phyloP scores from a whole-genome alignment of 2,113 vertebrate species.

The Hemiscyllium ocellatum region DNA sequence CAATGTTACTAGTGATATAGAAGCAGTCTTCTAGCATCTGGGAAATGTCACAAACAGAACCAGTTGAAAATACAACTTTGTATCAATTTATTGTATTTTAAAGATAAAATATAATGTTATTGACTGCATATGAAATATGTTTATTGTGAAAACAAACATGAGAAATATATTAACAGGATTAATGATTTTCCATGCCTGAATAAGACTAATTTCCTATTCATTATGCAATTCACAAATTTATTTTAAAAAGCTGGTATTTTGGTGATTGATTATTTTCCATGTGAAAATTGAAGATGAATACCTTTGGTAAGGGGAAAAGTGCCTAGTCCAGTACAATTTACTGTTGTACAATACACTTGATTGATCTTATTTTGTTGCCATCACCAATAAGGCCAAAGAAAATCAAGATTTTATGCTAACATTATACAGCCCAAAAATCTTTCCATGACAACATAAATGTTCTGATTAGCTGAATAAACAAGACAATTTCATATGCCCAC shows the following conservation, averaged over 20 bases:
- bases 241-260: not conserved
- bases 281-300: not conserved
- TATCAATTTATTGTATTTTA: too few relatives aligned
- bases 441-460: not conserved
- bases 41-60: not conserved
- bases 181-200: not conserved
- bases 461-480: not conserved
- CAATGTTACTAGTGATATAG: too few relatives aligned
- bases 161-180: too few relatives aligned
- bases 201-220: not conserved
- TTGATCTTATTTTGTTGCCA: not conserved
- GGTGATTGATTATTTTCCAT: not conserved
- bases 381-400: not conserved
- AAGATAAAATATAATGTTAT: too few relatives aligned
- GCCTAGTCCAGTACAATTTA: not conserved
- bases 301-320: not conserved
- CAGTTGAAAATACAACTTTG: not conserved
- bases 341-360: not conserved
- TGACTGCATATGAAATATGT: too few relatives aligned
- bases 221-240: not conserved
- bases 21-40: too few relatives aligned
- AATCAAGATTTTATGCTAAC: not conserved
- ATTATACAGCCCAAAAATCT: not conserved
- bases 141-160: not conserved
- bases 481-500: not conserved